phyloP scores from a whole-genome alignment of 2,113 vertebrate genomes.

The Caranx melampygus region DNA sequence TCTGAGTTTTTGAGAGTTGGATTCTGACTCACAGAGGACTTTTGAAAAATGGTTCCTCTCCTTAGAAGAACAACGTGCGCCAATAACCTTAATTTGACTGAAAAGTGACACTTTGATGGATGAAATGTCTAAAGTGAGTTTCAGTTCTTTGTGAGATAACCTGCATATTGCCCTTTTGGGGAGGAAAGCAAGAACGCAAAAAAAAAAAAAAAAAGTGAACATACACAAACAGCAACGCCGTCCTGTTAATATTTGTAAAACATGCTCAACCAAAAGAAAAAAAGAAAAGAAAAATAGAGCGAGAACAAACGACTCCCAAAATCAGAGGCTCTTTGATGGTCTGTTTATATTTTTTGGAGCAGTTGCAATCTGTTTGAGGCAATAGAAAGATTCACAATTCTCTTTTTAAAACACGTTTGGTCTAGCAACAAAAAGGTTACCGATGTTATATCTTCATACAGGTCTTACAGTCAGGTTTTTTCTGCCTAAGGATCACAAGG shows the following conservation, averaged over 20 bases:
- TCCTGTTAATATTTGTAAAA: no score
- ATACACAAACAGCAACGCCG: no score
- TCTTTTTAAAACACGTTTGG: conserved; percentile 84
- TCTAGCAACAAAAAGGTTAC: conserved; percentile 84
- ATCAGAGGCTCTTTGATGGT: conserved; percentile 75
- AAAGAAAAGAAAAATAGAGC: no score
- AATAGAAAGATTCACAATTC: conserved; percentile 86
- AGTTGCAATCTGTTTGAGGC: conserved; percentile 86
- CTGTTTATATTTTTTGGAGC: conserved; percentile 85
- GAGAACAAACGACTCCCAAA: conserved; percentile 70
- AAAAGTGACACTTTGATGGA: not conserved
- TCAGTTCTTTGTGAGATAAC: not conserved
- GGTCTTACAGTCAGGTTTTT: conserved; percentile 76
- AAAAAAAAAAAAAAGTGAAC: not conserved
- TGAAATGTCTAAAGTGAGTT: not conserved
- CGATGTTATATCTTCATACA: conserved; percentile 80
- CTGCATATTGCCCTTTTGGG: not conserved
- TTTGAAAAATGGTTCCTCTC: conserved; percentile 3
- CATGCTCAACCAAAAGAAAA: not conserved
- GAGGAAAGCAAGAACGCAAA: not conserved
- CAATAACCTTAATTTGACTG: not conserved
- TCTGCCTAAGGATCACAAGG: conserved; percentile 83
- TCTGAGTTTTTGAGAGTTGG: not conserved
- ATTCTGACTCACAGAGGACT: not conserved
- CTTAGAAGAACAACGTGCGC: not conserved